Conservation (phyloP, 2,888 invertebrate genomes). For the Drosophila mayaguana region DNA sequence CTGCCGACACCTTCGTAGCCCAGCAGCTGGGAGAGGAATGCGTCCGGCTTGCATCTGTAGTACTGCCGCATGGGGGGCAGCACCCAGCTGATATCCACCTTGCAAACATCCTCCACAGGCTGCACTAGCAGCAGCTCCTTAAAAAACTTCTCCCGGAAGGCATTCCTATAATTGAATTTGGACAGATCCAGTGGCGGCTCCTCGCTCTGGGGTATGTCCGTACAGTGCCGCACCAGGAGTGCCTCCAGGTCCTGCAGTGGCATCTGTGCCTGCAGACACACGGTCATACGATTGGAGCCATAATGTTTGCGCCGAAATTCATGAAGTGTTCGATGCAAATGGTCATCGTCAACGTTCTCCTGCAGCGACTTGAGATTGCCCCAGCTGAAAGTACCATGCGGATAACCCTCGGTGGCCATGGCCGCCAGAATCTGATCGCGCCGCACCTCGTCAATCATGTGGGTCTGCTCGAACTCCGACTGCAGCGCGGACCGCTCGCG, state of each 20-base stretch:
- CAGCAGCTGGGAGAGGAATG: slow-evolving; percentile 91
- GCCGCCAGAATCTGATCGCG: slow-evolving; percentile 91
- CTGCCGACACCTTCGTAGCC: slow-evolving; percentile 95
- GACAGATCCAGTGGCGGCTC: slow-evolving; percentile 88
- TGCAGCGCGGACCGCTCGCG: slow-evolving; percentile 95
- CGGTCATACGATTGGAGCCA: slow-evolving; percentile 94
- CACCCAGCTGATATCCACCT: slow-evolving; percentile 86
- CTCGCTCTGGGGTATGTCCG: slow-evolving; percentile 89
- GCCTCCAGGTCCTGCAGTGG: slow-evolving; percentile 82
- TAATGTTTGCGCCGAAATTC: slow-evolving; percentile 92
- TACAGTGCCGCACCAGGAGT: slow-evolving; percentile 87
- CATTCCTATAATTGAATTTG: slow-evolving; percentile 79
- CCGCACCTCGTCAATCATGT: slow-evolving; percentile 90
- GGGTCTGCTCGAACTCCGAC: slow-evolving; percentile 94
- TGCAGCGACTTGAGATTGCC: slow-evolving; percentile 91
- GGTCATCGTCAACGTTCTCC: slow-evolving; percentile 88
- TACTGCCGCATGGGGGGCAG: slow-evolving; percentile 78
- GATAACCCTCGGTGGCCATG: slow-evolving; percentile 89
- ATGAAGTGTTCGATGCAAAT: slow-evolving; percentile 89
- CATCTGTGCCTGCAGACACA: slow-evolving; percentile 90
- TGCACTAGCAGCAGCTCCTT: slow-evolving; percentile 88
- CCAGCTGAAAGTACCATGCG: slow-evolving; percentile 92
- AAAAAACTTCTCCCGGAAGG: slow-evolving; percentile 81
- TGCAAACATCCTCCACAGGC: slow-evolving; percentile 90
- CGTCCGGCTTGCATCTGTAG: slow-evolving; percentile 85